These are phyloP conservation scores for Homarus gammarus DNA, from an alignment of 2,888 invertebrate genomes.

Conservation along the genomic window DNA sequence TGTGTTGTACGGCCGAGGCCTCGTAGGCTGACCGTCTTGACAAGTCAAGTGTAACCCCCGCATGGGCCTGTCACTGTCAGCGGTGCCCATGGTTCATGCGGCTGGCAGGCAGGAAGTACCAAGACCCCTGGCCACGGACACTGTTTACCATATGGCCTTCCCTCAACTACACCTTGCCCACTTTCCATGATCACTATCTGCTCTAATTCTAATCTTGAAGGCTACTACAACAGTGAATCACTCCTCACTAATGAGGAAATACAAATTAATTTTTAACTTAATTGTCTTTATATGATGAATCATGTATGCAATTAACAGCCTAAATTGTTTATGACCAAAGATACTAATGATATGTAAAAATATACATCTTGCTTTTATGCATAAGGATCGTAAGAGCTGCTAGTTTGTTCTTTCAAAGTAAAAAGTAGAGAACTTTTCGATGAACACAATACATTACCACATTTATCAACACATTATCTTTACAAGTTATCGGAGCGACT, in stretches of 20 bases:
- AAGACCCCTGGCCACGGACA: neutral
- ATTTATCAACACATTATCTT: too few species aligned
- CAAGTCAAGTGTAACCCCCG: neutral
- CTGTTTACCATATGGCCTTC: conserved; percentile 5
- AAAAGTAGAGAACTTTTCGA: too few species aligned
- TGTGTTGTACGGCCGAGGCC: neutral
- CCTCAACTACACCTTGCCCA: neutral
- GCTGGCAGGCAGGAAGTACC: neutral
- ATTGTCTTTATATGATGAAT: too few species aligned
- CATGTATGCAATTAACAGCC: too few species aligned
- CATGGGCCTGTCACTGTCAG: neutral
- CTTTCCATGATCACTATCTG: conserved; percentile 3
- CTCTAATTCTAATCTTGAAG: neutral
- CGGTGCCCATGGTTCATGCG: neutral
- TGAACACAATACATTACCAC: too few species aligned
- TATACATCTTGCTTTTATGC: too few species aligned
- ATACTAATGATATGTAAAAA: too few species aligned
- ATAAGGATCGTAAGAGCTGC: too few species aligned
- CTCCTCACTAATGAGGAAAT: neutral
- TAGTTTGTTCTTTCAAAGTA: too few species aligned
- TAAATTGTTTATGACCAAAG: too few species aligned
- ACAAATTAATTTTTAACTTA: too few species aligned
- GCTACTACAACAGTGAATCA: neutral
- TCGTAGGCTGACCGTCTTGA: neutral
- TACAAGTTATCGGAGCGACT: too few species aligned